Conservation (phyloP, 2,888 invertebrate genomes). For the Auanema sp. region DNA sequence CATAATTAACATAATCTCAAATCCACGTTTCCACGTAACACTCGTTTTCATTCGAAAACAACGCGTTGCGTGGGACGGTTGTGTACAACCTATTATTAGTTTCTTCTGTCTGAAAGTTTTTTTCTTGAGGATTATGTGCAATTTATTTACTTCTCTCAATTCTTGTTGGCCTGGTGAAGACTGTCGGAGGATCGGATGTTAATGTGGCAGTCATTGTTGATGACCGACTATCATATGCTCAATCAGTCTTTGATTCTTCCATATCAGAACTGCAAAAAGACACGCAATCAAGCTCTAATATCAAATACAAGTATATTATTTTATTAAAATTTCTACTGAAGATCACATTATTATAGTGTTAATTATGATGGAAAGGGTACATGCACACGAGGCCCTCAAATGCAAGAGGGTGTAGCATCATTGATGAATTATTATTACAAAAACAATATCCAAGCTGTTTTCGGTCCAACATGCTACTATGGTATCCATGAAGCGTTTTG, state of each 20-base stretch:
- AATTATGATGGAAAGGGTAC: conserved; percentile 12
- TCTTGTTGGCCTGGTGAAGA: no score
- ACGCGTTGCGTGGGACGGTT: no score
- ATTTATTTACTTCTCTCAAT: no score
- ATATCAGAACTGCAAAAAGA: conserved; percentile 4
- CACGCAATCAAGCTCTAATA: background rate
- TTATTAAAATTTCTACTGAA: conserved; percentile 4
- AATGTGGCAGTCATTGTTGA: no score
- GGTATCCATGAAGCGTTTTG: background rate
- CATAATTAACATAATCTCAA: no score
- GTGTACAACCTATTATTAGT: no score
- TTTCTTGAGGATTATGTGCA: no score
- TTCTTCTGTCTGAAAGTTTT: no score
- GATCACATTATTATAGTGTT: background rate
- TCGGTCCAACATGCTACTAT: conserved; percentile 25
- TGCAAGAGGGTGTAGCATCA: conserved; percentile 5
- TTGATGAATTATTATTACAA: conserved; percentile 13
- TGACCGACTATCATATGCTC: background rate
- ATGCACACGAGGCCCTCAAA: conserved; percentile 8
- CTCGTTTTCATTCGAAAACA: no score
- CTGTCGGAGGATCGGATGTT: no score
- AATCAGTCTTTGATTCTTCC: conserved; percentile 6
- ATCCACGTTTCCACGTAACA: no score
- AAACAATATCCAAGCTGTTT: conserved; percentile 19
- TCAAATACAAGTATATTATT: conserved; percentile 8